Evolutionary conservation across 2,888 invertebrate species (phyloP), one percentile per base, ranked within the genome.

Genomic region (Mesorhabditis spiculigera): DNA sequence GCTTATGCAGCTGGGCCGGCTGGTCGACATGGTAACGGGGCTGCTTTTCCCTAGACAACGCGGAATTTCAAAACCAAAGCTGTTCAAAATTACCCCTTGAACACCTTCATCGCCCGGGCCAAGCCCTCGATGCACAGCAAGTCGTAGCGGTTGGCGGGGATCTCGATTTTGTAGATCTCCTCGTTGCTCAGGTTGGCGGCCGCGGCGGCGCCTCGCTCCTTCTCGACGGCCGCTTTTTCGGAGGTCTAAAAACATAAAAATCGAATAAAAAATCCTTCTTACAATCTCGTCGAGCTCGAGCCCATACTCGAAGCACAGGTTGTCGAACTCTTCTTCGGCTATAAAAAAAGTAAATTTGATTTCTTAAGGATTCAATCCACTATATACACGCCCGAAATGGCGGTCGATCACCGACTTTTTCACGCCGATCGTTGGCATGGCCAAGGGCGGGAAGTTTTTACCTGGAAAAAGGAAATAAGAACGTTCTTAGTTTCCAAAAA

Each of bases 281-380:
- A 95, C 95, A 85, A 98, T 93, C 91, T 97, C 97, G 89, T 99
- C 98, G 70, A 98, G 88, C 87, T 99, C 98, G 78, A 99, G 88
- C 0, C 98, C 98, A 87, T 93, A 99, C 80, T 93, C 92, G 87
- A 98, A 98, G 87, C 97, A 98, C 5, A 98, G 88, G 69, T 92
- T 90, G 88, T 93, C 93, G 87, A 99, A 97, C 86, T 97, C 94
- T 82, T 95, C 92, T 87, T 97, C 95, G 81, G 92, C 96, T 96
- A 87, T 73, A 78, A 76, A 68, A 68, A 43, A 41, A 63, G 5
- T 5, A 58, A 50, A 64, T n/a, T n/a, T n/a, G n/a, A 13, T 45
- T 3, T 58, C 4, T 67, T 41, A 28, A 4, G 4, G 50, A 10
- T 10, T n/a, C n/a, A 70, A 77, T 80, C 71, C 41, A 82, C 82